These are phyloP conservation scores for Sarcoramphus papa DNA, from an alignment of 2,797 vertebrate genomes.

Conservation along the genomic window DNA sequence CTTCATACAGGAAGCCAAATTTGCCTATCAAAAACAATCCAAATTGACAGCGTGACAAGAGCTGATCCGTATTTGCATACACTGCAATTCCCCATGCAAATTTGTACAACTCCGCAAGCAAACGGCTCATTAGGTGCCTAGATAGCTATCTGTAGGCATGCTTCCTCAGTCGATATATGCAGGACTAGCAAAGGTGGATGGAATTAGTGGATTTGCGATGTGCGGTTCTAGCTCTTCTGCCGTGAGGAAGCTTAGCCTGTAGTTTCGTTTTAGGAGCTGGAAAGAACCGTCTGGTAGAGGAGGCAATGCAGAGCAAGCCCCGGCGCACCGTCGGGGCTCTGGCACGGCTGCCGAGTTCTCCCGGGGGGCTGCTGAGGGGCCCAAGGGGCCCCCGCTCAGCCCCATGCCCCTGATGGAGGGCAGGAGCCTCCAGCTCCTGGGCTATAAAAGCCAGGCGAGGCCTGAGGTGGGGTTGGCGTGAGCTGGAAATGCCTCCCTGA, in stretches of 20 bases:
- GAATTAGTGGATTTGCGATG: background rate
- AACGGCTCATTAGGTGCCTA: background rate
- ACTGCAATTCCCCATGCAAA: background rate
- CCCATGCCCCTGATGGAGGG: background rate
- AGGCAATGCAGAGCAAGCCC: background rate
- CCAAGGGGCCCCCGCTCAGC: background rate
- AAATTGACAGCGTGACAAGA: background rate
- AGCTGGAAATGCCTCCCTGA: background rate
- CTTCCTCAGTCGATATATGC: background rate
- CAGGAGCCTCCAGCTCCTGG: background rate
- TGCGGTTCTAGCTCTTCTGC: background rate
- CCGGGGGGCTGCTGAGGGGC: background rate
- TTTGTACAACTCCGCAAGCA: background rate
- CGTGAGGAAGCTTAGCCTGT: background rate
- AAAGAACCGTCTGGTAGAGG: background rate
- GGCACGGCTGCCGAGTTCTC: background rate
- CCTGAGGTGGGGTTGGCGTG: background rate
- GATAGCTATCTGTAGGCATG: background rate
- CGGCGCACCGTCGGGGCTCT: background rate
- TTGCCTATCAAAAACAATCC: background rate
- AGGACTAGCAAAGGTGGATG: background rate
- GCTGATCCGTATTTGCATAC: background rate
- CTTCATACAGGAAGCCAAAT: background rate
- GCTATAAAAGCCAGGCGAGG: background rate
- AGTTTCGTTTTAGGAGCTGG: background rate